These are phyloP conservation scores for Cephonodes hylas DNA, from an alignment of 2,888 invertebrate species.

Conservation along the genomic window DNA sequence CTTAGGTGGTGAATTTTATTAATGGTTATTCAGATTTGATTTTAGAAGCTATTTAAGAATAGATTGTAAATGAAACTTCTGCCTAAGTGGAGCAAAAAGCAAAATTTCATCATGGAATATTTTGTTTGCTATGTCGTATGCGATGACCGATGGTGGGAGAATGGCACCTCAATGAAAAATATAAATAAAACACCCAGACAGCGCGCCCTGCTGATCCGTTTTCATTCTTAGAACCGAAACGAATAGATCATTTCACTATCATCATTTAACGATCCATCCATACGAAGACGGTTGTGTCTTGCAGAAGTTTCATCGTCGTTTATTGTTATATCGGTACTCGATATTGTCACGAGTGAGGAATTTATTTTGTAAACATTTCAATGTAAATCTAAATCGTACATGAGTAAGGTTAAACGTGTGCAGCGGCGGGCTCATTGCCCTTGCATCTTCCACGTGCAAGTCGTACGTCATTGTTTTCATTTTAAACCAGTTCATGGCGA, in stretches of 20 bases:
- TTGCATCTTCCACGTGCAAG: constrained; percentile 50
- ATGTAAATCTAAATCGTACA: not conserved
- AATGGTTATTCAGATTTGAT: no score
- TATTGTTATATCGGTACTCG: not conserved
- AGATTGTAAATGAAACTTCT: no score
- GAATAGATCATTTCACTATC: constrained; percentile 16
- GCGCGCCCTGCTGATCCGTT: constrained; percentile 56
- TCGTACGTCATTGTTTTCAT: constrained; percentile 50
- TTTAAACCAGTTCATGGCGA: constrained; percentile 49
- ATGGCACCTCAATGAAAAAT: constrained; percentile 56
- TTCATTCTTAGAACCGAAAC: constrained; percentile 47
- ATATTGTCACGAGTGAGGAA: constrained; percentile 20
- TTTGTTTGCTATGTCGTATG: constrained; percentile 27
- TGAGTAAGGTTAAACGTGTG: not conserved
- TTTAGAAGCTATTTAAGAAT: no score
- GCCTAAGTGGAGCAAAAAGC: not conserved
- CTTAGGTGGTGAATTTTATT: no score
- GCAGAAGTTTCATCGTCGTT: not conserved
- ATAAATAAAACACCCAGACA: constrained; percentile 59
- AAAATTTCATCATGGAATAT: constrained; percentile 14
- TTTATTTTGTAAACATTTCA: constrained; percentile 13
- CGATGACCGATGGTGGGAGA: constrained; percentile 27
- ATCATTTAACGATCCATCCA: not conserved
- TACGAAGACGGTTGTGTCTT: no score
- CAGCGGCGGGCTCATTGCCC: constrained; percentile 19